Evolutionary conservation across 1,140 invertebrate species (phyloP), one percentile per base, ranked within the genome.

Genomic region (Dreissena rostriformis): DNA sequence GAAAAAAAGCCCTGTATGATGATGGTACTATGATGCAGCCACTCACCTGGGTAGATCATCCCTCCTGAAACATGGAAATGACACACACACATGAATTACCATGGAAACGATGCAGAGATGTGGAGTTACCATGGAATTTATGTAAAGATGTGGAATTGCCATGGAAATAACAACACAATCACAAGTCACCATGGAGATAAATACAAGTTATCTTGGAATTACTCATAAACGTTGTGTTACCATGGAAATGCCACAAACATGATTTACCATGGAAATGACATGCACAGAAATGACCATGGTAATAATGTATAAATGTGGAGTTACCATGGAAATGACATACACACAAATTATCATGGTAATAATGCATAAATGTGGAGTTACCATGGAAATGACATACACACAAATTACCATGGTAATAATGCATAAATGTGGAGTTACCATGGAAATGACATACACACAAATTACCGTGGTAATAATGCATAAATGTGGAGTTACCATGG

Each of bases 11-110:
- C n/a, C n/a, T n/a, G n/a, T n/a, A n/a, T n/a, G n/a, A n/a, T n/a
- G 22, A 24, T 22, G 63, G 55, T 28, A 79, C 26, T 28, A 81
- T 68, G 71, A 70, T 57, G 17, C 5, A 17, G 26, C 53, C 29
- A 80, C 87, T 55, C 82, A 88, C 87, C 87, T 82, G 82, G 82
- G 63, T 84, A 84, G n/a, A 78, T 66, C 73, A 84, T 72, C 19
- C 82, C 82, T 10, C 82, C 82, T 84, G 82, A 78, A 84, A 84
- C 75, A 84, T 77, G 82, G 19, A 76, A 77, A 68, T 79, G 61
- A 63, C 8, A 74, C 22, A 67, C 39, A 53, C 22, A 68, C 26
- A 78, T 78, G 75, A 78, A 19, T 76, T 24, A 76, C 29, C 22
- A 76, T 63, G 52, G 52, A 0, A 26, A 76, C 61, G 73, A 39